These are phyloP conservation scores for Aspidiotus destructor DNA, from an alignment of 2,888 invertebrate species.

Conservation along the genomic window DNA sequence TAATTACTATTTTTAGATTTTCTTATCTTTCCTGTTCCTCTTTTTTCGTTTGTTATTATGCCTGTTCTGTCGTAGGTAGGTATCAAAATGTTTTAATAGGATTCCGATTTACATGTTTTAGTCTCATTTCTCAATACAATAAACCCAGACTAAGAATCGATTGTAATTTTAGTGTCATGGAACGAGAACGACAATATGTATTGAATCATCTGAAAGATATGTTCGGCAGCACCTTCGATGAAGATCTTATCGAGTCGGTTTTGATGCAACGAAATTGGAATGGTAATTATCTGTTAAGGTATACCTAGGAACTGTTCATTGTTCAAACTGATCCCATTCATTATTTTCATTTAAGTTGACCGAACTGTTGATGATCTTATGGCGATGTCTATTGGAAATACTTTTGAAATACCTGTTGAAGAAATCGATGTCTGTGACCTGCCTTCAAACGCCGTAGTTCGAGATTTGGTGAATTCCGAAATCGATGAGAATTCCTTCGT, in stretches of 20 bases:
- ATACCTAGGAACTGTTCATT: neutral
- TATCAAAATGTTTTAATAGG: too few species aligned
- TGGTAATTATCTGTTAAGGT: slow-evolving; percentile 37
- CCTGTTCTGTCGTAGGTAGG: too few species aligned
- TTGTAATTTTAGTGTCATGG: neutral
- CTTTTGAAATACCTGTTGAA: slow-evolving; percentile 16
- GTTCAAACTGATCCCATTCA: neutral
- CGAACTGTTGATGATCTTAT: slow-evolving; percentile 23
- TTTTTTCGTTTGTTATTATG: too few species aligned
- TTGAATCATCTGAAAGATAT: slow-evolving; percentile 38
- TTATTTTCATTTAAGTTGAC: slow-evolving; percentile 14
- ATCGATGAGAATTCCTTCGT: neutral
- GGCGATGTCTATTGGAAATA: slow-evolving; percentile 15
- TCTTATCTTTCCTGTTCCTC: too few species aligned
- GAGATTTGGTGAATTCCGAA: slow-evolving; percentile 4
- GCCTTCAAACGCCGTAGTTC: neutral
- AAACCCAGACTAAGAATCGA: too few species aligned
- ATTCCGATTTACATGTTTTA: too few species aligned
- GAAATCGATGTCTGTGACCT: neutral
- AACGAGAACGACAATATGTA: slow-evolving; percentile 19
- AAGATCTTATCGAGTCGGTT: slow-evolving; percentile 39
- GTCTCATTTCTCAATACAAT: too few species aligned
- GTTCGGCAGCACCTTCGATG: slow-evolving; percentile 39
- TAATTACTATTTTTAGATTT: too few species aligned
- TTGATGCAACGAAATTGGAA: slow-evolving; percentile 40